These are phyloP conservation scores for Ailuropoda melanoleuca DNA, from an alignment of 2,113 vertebrate genomes.

Conservation along the genomic window DNA sequence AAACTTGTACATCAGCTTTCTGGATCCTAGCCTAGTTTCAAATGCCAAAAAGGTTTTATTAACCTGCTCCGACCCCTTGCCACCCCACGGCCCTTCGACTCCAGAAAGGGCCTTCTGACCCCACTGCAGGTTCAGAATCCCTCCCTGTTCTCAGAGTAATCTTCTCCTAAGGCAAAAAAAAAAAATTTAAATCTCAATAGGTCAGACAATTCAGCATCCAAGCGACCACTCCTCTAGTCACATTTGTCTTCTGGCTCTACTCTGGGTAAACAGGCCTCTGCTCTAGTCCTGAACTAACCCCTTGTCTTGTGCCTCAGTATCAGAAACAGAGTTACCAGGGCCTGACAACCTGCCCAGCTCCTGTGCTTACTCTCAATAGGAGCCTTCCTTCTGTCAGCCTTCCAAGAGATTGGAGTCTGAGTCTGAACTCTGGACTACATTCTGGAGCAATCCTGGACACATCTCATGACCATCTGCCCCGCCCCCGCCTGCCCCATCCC, in stretches of 20 bases:
- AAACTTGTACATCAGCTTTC: background rate
- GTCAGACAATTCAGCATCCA: background rate
- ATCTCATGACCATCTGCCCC: background rate
- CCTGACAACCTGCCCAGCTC: background rate
- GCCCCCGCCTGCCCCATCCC: background rate
- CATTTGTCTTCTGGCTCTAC: background rate
- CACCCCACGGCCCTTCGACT: background rate
- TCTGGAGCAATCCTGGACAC: background rate
- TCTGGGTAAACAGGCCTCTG: background rate
- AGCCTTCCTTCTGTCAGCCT: background rate
- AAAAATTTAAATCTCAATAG: slow-evolving; percentile 8
- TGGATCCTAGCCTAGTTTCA: background rate
- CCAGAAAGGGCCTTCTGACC: background rate
- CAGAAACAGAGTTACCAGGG: background rate
- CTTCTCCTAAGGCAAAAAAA: background rate
- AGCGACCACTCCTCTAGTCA: background rate
- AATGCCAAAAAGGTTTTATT: background rate
- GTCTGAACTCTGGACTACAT: background rate
- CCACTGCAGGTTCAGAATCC: background rate
- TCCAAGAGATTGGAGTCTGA: slow-evolving; percentile 9
- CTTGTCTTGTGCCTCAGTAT: background rate
- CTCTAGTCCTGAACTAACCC: background rate
- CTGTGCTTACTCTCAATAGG: background rate
- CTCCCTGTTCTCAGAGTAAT: slow-evolving; percentile 12
- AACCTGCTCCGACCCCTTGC: background rate